Base-by-base conservation (phyloP, 1,140 invertebrate species). In the Penaeus indicus region DNA sequence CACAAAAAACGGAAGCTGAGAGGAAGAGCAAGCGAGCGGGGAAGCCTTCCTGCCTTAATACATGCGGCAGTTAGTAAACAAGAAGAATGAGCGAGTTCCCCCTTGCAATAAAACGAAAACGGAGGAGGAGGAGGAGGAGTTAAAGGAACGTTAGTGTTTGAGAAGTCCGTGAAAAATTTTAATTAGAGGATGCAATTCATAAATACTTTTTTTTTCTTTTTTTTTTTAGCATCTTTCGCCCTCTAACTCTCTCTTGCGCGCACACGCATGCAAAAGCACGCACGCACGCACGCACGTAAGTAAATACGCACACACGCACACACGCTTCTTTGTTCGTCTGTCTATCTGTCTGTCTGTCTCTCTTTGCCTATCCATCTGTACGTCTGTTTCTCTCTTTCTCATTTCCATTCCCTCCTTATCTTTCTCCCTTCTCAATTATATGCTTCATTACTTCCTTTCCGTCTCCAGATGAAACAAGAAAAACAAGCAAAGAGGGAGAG, bases 281-380 rank as follows among this genome's bases (percentile, higher is more conserved):
- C n/a, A 80, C 78, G 42, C 78, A 80, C 18, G 54, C 72, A 77
- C 72, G 32, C 77, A 32, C n/a, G n/a, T n/a, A n/a, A n/a, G n/a
- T n/a, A n/a, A n/a, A n/a, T n/a, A n/a, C n/a, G n/a, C 78, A 60
- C 42, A 61, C 78, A 60, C 78, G 1, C 3, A 60, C 47, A 19
- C 78, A 21, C 11, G 60, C 25, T 60, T 16, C 8, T 1, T 81
- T 25, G 0, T 25, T 61, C 78, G 0, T 2, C 21, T n/a, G n/a
- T n/a, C 79, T 21, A 16, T 54, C 47, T 54, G 3, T 54, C 47
- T 54, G 3, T 54, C 47, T 54, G 3, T 54, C 47, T 54, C 47
- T 54, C 47, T 16, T 60, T 81, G 8, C 47, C 13, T 54, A 1
- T 54, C 0, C 3, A 54, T 54, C 47, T 54, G 47, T 10, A 54